phyloP scores from a whole-genome alignment of 2,113 vertebrate species.

The Ursus arctos region DNA sequence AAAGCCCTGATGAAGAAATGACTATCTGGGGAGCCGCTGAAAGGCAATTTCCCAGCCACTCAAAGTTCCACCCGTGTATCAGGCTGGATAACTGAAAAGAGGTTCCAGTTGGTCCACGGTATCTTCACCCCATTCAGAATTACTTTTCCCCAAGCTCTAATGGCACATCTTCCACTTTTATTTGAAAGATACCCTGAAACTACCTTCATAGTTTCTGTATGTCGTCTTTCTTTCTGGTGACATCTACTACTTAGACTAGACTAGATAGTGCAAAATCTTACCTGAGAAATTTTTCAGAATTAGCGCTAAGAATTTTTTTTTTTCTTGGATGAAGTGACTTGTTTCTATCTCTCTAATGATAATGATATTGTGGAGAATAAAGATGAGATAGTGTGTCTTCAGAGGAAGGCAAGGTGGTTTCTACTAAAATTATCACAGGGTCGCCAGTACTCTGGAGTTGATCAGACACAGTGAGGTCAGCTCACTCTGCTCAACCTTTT shows the following conservation, averaged over 20 bases:
- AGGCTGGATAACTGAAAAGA: background rate
- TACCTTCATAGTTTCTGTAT: background rate
- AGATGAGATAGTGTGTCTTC: background rate
- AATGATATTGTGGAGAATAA: background rate
- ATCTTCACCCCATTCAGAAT: background rate
- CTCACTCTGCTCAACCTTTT: background rate
- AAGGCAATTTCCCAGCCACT: background rate
- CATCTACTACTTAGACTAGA: background rate
- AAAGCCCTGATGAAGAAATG: background rate
- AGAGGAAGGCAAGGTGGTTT: background rate
- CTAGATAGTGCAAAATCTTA: background rate
- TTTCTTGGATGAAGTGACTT: background rate
- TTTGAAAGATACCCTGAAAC: background rate
- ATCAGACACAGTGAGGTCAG: background rate
- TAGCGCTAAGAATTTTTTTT: background rate
- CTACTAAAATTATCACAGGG: background rate
- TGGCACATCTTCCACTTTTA: background rate
- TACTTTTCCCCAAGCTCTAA: background rate
- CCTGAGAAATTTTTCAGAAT: background rate
- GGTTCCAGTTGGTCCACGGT: background rate
- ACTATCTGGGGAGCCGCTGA: background rate
- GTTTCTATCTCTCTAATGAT: background rate
- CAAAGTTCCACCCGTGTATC: background rate
- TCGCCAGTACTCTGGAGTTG: background rate
- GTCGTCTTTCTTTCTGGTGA: background rate